Base-by-base conservation (phyloP, 2,113 vertebrate genomes). In the Sinocyclocheilus anshuiensis region DNA sequence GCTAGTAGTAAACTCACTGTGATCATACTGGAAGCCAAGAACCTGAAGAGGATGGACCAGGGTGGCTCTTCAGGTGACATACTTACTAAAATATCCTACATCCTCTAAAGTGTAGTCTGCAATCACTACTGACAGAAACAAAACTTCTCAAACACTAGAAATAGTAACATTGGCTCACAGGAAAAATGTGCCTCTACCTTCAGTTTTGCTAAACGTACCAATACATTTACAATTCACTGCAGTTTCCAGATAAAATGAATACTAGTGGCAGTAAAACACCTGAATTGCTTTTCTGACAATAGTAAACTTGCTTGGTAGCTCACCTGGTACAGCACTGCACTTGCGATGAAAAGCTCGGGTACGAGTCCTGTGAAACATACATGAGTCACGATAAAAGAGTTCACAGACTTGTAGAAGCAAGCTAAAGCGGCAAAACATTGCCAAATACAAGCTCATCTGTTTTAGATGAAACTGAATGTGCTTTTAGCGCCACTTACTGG, bases 1-100 rank as follows among this genome's bases (percentile, higher is more conserved):
- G 90, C 95, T 1, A 91, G 94, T 0, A 89, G 94, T 88, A 96
- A 94, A 87, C 94, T 99, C 87, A 96, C 94, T 0, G 93, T 99
- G 76, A 93, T 96, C 13, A 95, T 97, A 90, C 92, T 99, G 76
- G 97, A 99, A 92, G 97, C 96, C 87, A 97, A 90, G 87, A 94
- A 96, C 89, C 94, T 98, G 87, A 97, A 94, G 90, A 87, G 67
- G 77, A 97, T 97, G 96, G 96, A 98, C 83, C 53, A 84, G 0
- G 86, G 90, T 0, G 96, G 95, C 15, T 87, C 92, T 39, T 96
- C 96, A 94, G 98, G 97, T 98, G 84, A 93, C 92, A 84, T 48
- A 3, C 10, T 45, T 13, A 29, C 18, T 83, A 39, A 22, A 26
- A 39, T 72, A 18, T 42, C 69, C 33, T 72, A 4, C 48, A 50